Evolutionary conservation across 1,140 invertebrate genomes (phyloP).

Genomic region (Leptinotarsa defecta): DNA sequence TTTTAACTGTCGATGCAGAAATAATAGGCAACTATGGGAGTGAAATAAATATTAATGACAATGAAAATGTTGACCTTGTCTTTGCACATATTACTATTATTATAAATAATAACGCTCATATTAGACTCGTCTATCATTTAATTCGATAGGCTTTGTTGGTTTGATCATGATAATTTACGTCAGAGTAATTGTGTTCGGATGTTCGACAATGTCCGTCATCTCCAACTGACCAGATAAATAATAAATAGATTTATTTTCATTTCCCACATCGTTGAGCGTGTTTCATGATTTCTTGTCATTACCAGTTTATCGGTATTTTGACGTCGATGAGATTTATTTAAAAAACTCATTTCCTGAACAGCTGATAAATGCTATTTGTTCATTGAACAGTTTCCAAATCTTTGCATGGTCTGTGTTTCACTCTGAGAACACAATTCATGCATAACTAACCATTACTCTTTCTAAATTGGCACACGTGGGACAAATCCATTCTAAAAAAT

Average conservation of each 20-base stretch:
- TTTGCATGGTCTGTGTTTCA: too few species aligned
- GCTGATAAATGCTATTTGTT: too few species aligned
- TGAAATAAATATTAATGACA: background rate
- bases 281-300: background rate
- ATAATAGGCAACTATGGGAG: background rate
- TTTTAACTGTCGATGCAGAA: background rate
- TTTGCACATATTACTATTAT: background rate
- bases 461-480: too few species aligned
- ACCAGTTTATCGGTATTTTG: background rate
- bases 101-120: background rate
- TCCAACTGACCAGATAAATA: too few species aligned
- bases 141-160: background rate
- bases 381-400: too few species aligned
- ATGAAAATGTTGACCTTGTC: conserved; percentile 6
- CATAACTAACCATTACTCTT: too few species aligned
- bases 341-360: too few species aligned
- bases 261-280: background rate
- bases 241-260: too few species aligned
- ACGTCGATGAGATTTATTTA: background rate
- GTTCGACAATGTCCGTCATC: too few species aligned
- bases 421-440: too few species aligned
- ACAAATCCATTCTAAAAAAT: too few species aligned
- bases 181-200: background rate
- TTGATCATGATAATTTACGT: background rate
- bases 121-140: background rate